phyloP scores from a whole-genome alignment of 1,140 invertebrate genomes.

The Linepithema humile region DNA sequence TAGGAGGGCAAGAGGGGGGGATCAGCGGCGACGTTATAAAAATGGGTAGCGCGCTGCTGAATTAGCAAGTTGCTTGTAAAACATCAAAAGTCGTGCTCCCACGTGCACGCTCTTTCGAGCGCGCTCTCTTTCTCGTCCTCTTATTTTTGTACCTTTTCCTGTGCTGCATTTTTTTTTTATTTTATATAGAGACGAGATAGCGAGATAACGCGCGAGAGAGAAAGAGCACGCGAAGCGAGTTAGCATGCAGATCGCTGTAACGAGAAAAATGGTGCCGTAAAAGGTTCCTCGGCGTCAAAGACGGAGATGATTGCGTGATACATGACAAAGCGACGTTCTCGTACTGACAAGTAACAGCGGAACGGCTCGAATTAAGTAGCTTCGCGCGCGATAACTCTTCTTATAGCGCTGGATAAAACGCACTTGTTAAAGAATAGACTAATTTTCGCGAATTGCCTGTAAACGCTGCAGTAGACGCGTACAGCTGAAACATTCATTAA shows the following conservation, averaged over 20 bases:
- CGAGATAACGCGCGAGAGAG: slow-evolving; percentile 1
- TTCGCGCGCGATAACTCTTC: not conserved
- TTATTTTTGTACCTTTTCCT: not conserved
- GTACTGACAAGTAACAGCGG: not conserved
- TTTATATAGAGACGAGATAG: slow-evolving; percentile 10
- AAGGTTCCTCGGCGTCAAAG: slow-evolving; percentile 43
- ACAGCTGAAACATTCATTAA: not conserved
- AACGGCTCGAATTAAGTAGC: slow-evolving; percentile 32
- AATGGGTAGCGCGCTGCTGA: slow-evolving; percentile 41
- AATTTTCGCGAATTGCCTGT: slow-evolving; percentile 22
- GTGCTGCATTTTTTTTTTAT: not conserved
- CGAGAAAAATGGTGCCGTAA: slow-evolving; percentile 4
- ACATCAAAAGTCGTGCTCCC: slow-evolving; percentile 48
- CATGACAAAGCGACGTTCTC: slow-evolving; percentile 31
- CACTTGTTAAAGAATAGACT: not conserved
- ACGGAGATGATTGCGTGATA: slow-evolving; percentile 47
- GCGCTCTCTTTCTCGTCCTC: not conserved
- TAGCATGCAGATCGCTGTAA: slow-evolving; percentile 47
- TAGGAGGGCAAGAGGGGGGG: not conserved
- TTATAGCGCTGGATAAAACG: not conserved
- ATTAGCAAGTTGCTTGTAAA: slow-evolving; percentile 55
- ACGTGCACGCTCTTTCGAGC: too few relatives aligned
- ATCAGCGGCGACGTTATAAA: slow-evolving; percentile 28
- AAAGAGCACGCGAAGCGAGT: slow-evolving; percentile 3
- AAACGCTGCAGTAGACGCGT: not conserved